Percentiles rank a stretch among this genome's conserved stretches.
Evolutionary conservation across 2,888 invertebrate species (phyloP).

Genomic region (Pseudococcus jackbeardsleyi): DNA sequence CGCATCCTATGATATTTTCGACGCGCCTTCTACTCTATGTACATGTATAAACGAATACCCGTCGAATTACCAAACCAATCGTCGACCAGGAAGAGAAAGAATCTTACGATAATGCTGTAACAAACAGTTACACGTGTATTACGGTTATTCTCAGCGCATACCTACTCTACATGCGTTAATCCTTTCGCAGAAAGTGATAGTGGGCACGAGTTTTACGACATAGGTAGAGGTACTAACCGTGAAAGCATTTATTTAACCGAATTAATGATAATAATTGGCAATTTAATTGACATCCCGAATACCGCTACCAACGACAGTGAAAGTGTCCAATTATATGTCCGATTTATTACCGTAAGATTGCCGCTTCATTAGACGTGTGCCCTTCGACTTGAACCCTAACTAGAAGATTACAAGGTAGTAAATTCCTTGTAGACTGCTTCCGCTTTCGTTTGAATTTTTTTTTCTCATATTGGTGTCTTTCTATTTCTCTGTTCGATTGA

Average conservation of each 20-base stretch:
- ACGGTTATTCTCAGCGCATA: slow-evolving; percentile 14
- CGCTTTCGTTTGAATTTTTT: slow-evolving; percentile 28
- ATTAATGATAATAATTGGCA: slow-evolving; percentile 51
- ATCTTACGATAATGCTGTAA: slow-evolving; percentile 32
- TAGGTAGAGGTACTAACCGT: not conserved
- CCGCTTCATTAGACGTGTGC: not conserved
- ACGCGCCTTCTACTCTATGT: not conserved
- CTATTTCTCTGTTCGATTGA: not conserved
- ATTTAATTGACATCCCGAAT: slow-evolving; percentile 48
- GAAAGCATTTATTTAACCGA: slow-evolving; percentile 56
- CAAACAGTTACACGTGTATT: slow-evolving; percentile 26
- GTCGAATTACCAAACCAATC: not conserved
- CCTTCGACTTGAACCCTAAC: slow-evolving; percentile 28
- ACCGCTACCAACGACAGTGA: slow-evolving; percentile 51
- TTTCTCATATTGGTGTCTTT: not conserved
- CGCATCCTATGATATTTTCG: slow-evolving; percentile 32
- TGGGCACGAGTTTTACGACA: not conserved
- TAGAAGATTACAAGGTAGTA: not conserved
- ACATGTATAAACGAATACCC: not conserved
- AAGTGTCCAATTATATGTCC: slow-evolving; percentile 53
- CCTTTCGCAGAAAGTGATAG: slow-evolving; percentile 43
- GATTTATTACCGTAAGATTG: slow-evolving; percentile 33
- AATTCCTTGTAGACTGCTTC: not conserved
- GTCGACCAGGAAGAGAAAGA: slow-evolving; percentile 46
- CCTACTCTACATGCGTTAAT: not conserved